These are phyloP conservation scores for Struthio camelus DNA, from an alignment of 2,113 vertebrate species.

Conservation along the genomic window DNA sequence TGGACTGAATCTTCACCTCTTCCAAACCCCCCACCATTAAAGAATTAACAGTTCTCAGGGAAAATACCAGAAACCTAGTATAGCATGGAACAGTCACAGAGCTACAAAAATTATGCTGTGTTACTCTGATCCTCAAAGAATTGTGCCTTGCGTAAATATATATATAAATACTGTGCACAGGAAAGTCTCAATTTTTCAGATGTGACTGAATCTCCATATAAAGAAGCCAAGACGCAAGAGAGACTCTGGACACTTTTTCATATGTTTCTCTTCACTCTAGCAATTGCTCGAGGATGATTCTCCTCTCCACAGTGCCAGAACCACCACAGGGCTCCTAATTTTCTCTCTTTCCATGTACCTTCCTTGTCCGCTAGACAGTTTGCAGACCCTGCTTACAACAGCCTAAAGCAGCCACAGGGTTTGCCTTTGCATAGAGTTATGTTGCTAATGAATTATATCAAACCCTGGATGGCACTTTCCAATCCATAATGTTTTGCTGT, in stretches of 20 bases:
- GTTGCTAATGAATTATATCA: neutral
- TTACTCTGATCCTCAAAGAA: neutral
- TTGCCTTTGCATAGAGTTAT: neutral
- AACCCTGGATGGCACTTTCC: neutral
- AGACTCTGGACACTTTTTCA: neutral
- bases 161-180: neutral
- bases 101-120: neutral
- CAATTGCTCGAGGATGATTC: rapidly evolving
- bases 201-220: neutral
- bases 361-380: neutral
- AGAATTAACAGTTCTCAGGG: neutral
- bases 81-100: neutral
- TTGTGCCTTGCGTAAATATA: neutral
- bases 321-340: neutral
- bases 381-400: neutral
- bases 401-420: neutral
- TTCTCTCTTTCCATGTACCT: neutral
- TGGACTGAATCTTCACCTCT: neutral
- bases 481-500: neutral
- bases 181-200: neutral
- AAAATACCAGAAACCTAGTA: neutral
- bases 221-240: neutral
- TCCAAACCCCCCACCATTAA: neutral
- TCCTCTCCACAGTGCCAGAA: neutral
- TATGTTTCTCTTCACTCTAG: neutral